phyloP scores from a whole-genome alignment of 2,797 vertebrate genomes.

The Chromobotia macracanthus region DNA sequence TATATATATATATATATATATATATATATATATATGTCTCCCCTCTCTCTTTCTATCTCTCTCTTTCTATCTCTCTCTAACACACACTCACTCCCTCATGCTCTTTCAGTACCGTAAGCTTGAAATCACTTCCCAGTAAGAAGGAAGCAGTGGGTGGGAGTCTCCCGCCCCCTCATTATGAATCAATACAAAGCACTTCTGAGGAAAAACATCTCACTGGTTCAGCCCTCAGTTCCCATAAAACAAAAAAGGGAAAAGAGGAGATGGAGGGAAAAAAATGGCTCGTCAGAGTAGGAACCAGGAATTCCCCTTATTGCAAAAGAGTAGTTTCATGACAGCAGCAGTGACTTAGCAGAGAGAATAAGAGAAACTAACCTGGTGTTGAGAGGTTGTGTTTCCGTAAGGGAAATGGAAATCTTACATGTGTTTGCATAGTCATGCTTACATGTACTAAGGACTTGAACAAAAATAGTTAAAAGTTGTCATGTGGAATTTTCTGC shows the following conservation, averaged over 20 bases:
- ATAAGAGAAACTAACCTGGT: constrained; percentile 32
- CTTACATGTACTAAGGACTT: constrained; percentile 50
- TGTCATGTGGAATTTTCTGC: constrained; percentile 59
- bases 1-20: no score
- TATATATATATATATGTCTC: no score
- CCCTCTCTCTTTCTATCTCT: no score
- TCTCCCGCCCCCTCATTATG: constrained; percentile 79
- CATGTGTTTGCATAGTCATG: constrained; percentile 56
- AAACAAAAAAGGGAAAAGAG: constrained; percentile 59
- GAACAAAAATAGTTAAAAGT: constrained; percentile 30
- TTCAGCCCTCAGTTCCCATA: constrained; percentile 71
- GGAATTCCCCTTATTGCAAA: constrained; percentile 78
- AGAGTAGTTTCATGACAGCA: constrained; percentile 50
- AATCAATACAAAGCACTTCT: constrained; percentile 84
- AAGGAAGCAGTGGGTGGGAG: constrained; percentile 92
- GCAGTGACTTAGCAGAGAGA: constrained; percentile 44
- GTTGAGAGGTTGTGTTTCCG: constrained; percentile 45
- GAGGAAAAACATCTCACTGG: constrained; percentile 81
- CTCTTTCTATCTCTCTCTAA: no score
- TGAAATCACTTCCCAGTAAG: constrained; percentile 95
- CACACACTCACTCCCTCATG: constrained; percentile 64
- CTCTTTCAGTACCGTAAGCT: constrained; percentile 80
- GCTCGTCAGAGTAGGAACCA: constrained; percentile 67
- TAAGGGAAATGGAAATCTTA: constrained; percentile 59
- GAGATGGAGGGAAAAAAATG: constrained; percentile 41